phyloP scores from a whole-genome alignment of 2,888 invertebrate genomes.

The Tinea semifulvella region DNA sequence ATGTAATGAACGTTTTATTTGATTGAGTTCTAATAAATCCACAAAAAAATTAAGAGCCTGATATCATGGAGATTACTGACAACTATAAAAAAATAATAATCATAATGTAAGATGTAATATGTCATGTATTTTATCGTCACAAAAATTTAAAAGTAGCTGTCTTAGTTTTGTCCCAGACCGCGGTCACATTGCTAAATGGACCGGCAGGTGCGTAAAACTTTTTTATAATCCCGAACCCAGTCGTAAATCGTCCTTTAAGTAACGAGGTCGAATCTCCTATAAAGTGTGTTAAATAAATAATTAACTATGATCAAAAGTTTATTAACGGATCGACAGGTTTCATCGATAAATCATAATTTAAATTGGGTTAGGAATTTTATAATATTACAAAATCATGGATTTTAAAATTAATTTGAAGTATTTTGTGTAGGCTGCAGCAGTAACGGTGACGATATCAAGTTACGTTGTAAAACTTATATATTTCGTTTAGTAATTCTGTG shows the following conservation, averaged over 20 bases:
- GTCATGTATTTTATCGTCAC: neutral
- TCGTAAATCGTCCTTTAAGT: slow-evolving; percentile 50
- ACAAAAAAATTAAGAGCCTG: too few relatives aligned
- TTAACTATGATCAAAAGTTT: slow-evolving; percentile 27
- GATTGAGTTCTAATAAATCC: too few relatives aligned
- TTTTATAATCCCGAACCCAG: slow-evolving; percentile 35
- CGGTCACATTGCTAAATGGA: slow-evolving; percentile 47
- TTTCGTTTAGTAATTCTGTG: too few relatives aligned
- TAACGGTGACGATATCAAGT: too few relatives aligned
- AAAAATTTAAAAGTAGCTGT: slow-evolving; percentile 6
- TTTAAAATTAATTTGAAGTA: neutral
- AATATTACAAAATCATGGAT: neutral
- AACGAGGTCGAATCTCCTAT: slow-evolving; percentile 44
- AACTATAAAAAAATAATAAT: too few relatives aligned
- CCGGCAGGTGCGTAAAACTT: slow-evolving; percentile 51
- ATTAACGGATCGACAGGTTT: slow-evolving; percentile 29
- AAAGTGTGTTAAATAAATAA: slow-evolving; percentile 16
- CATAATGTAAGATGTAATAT: too few relatives aligned
- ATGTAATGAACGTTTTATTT: too few relatives aligned
- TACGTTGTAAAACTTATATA: too few relatives aligned
- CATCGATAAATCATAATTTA: slow-evolving; percentile 16
- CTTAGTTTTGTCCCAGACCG: slow-evolving; percentile 19
- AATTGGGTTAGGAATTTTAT: slow-evolving; percentile 10
- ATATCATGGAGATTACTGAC: too few relatives aligned
- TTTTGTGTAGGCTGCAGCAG: slow-evolving; percentile 3